A percentile compares a stretch with the other conserved stretches of the same genome.
These are phyloP conservation scores for Apteryx mantelli DNA, from an alignment of 2,113 vertebrate species.

Conservation along the genomic window DNA sequence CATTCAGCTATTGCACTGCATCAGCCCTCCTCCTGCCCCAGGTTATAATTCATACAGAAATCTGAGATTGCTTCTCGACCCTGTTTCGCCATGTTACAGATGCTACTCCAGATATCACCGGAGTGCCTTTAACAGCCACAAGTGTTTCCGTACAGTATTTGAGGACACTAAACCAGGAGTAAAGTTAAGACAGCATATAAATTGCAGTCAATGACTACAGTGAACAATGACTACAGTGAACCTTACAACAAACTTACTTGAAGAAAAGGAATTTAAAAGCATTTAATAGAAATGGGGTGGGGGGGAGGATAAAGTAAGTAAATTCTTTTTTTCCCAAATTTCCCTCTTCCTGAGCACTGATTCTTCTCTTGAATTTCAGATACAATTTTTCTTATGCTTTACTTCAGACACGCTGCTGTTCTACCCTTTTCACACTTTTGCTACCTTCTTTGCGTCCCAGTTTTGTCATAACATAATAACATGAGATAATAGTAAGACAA, in stretches of 20 bases:
- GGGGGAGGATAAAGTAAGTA: not conserved
- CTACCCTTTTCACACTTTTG: not conserved
- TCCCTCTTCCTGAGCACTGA: not conserved
- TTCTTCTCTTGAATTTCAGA: not conserved
- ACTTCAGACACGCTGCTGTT: not conserved
- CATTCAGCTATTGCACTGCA: not conserved
- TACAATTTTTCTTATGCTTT: not conserved
- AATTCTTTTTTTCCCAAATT: not conserved
- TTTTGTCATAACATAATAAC: no score
- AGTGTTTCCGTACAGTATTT: not conserved
- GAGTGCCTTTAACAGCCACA: not conserved
- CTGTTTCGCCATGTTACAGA: not conserved
- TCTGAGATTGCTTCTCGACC: not conserved
- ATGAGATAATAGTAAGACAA: no score
- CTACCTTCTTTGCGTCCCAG: not conserved
- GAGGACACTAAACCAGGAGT: not conserved
- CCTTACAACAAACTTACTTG: not conserved
- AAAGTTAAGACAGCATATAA: not conserved
- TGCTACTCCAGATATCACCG: not conserved
- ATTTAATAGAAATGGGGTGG: not conserved
- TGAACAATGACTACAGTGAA: not conserved
- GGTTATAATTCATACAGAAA: not conserved
- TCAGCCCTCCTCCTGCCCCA: not conserved
- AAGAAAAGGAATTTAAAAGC: not conserved
- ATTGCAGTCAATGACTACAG: not conserved